Percentiles rank a stretch among this genome's conserved stretches.
Conservation (phyloP, 2,888 invertebrate species). For the Anorthoa munda region DNA sequence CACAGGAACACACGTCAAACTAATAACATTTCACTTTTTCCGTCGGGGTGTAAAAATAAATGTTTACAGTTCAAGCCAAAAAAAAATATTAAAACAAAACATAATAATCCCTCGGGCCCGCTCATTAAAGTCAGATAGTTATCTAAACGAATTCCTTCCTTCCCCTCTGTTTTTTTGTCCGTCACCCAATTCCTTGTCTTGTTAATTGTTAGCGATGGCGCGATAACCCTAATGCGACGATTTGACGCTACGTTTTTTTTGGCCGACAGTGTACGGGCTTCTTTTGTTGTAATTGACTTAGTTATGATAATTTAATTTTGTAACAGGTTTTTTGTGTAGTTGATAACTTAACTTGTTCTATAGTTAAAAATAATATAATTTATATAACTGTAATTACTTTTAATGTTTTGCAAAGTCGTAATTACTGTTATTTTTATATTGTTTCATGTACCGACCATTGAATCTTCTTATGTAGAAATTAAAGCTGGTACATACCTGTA, state of each 20-base stretch:
- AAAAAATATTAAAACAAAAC: constrained; percentile 36
- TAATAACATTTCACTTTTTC: too few relatives aligned
- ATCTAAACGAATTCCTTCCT: constrained; percentile 68
- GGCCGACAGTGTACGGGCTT: constrained; percentile 8
- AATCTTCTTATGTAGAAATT: not conserved
- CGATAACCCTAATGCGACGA: constrained; percentile 64
- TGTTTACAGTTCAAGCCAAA: constrained; percentile 9
- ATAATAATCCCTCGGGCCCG: constrained; percentile 24
- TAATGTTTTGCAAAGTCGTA: not conserved
- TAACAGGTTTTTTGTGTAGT: constrained; percentile 4
- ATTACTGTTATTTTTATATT: too few relatives aligned
- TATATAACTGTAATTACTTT: not conserved
- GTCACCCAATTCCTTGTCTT: constrained; percentile 57
- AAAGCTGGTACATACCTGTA: constrained; percentile 50
- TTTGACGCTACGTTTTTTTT: constrained; percentile 59
- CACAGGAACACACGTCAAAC: too few relatives aligned
- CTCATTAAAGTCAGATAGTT: constrained; percentile 65
- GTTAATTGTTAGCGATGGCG: constrained; percentile 64
- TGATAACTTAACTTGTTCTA: not conserved
- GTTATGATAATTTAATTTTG: constrained; percentile 18
- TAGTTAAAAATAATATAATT: not conserved
- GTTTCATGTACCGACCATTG: not conserved
- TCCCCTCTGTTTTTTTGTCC: constrained; percentile 45
- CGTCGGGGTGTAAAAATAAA: not conserved
- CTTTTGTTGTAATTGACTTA: constrained; percentile 15